Evolutionary conservation across 2,888 invertebrate species (phyloP), one percentile per base, ranked within the genome.

Genomic region (Yponomeuta plumbellus): DNA sequence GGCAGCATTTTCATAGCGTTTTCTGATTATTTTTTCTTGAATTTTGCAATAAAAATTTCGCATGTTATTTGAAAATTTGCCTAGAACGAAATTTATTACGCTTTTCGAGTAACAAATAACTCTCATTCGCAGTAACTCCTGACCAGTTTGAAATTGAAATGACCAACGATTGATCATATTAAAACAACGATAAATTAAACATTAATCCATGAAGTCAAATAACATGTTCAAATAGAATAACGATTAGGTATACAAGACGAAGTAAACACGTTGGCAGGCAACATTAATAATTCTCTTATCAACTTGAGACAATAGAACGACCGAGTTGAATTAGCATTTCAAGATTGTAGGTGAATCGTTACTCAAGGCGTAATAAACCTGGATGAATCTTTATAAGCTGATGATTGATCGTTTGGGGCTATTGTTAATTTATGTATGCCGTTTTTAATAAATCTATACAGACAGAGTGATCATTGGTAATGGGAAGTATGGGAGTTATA

Each of bases 311-410:
- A 61, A 61, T 61, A 61, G 61, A 21, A 34, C 44, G 13, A 1
- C n/a, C n/a, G 61, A 23, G 6, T 58, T 34, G 61, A 61, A 61
- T 61, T 61, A 61, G 34, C 61, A 61, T 61, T 26, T 61, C 21
- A 34, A 61, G 61, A 61, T 59, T 21, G 11, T 13, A 61, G 6
- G 10, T 61, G 34, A 34, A 61, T 59, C 11, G n/a, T 13, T 34
- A n/a, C 17, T 61, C 34, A 61, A 17, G 17, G 21, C 59, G 23
- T 59, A 59, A 4, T 52, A 17, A 44, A 44, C 4, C 44, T 44
- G 44, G 44, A 17, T 52, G 17, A 52, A 17, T 17, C 17, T 52
- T 52, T 5, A 17, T 52, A 52, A 17, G 8, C 4, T 17, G 3
- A 8, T 34, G 34, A 1, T 8, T 34, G 34, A 34, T 34, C 34